Conservation (phyloP, 1,140 invertebrate species). For the Penaeus vannamei region DNA sequence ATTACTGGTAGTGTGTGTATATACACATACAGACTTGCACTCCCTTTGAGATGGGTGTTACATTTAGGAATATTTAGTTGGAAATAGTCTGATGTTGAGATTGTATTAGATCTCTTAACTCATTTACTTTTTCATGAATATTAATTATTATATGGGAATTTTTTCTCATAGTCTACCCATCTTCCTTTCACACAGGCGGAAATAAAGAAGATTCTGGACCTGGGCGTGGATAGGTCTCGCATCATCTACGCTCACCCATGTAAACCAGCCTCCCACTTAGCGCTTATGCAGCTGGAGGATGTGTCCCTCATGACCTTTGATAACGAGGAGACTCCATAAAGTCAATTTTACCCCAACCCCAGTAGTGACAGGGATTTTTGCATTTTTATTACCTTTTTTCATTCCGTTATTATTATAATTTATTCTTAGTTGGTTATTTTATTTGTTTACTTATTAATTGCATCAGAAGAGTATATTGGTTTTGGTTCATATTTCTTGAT, state of each 20-base stretch:
- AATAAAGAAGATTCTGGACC: constrained; percentile 86
- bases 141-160: not conserved
- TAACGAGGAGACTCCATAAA: constrained; percentile 94
- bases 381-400: not conserved
- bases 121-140: no score
- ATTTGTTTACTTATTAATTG: no score
- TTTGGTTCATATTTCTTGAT: no score
- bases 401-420: not conserved
- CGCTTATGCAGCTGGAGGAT: constrained; percentile 83
- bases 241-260: constrained; percentile 99
- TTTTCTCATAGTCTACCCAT: not conserved
- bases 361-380: constrained; percentile 74
- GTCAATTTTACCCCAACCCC: constrained; percentile 88
- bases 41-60: no score
- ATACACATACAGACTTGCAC: no score
- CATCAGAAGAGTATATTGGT: no score
- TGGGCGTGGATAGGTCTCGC: constrained; percentile 84
- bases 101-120: no score
- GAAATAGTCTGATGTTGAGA: no score
- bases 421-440: no score
- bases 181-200: constrained; percentile 77
- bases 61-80: no score
- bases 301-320: constrained; percentile 96
- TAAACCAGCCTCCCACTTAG: constrained; percentile 94
- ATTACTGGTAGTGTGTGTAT: no score